Base-by-base conservation (phyloP, 2,888 invertebrate species). In the Nasonovia ribisnigri region DNA sequence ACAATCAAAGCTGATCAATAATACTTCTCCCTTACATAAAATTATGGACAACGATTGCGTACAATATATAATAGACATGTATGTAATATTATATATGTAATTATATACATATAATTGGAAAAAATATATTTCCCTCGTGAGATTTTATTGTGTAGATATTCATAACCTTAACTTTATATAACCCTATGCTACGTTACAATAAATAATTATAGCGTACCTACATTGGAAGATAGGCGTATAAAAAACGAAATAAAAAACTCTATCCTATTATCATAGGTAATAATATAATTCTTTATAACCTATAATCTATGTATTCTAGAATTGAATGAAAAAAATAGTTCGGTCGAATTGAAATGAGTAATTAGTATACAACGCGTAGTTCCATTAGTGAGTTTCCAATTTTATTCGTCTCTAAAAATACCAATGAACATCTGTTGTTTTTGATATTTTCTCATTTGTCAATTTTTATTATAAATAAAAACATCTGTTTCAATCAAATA, bases 381-480 rank as follows among this genome's bases (percentile, higher is more conserved):
- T 92, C 92, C 92, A 92, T 92, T 92, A 92, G 92, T 54, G 88
- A 51, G 92, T 92, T 92, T 92, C 77, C 92, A 92, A 92, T 92
- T 90, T 84, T 90, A 90, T 93, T 90, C 93, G 67, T 51, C 60
- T 93, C 93, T 93, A 93, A 93, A 93, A 93, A 93, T 93, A 93
- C 90, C 90, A 51, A 90, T 36, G 93, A 93, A 93, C 93, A 93
- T 93, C 93, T 93, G 93, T 86, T 84, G 93, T 93, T 93, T 90
- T 93, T 90, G 67, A 93, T 90, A 90, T 90, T 90, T 93, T 90
- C 86, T 93, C 93, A 87, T 93, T 93, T 93, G 93, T 93, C 93
- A 93, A 90, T 90, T 93, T 77, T 93, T 93, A 93, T 93, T 90
- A 90, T 90, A 93, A 93, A 90, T 90, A 93, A 93, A 90, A 93